Evolutionary conservation across 2,888 invertebrate species (phyloP), one percentile per base, ranked within the genome.

Genomic region (Prosapia bicincta): DNA sequence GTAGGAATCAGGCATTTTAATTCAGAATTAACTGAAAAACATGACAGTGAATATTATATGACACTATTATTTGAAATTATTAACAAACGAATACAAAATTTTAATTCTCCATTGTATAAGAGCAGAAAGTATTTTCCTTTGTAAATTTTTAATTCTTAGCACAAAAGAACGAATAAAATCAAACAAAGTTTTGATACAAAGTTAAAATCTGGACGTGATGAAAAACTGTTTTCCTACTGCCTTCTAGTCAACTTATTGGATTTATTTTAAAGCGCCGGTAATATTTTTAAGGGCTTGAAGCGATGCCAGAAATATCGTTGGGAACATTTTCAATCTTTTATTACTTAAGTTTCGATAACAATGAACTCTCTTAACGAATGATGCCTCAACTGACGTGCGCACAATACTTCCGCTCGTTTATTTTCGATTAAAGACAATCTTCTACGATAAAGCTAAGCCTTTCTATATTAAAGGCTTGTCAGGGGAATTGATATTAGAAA

Each of bases 271-370:
- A 30, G 30, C 30, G 6, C 30, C 30, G 20, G 54, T 54, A 54
- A 54, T 54, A 54, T 54, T 54, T 54, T 54, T 54, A 9, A n/a
- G 54, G 20, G 9, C 20, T 20, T 54, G 54, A 54, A 54, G 20
- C 54, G 54, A 20, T 20, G 54, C 54, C 54, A 54, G 54, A 54
- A 54, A 54, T 54, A 54, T 54, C 13, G 54, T 3, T 54, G n/a
- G 54, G 54, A 54, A 54, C 54, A 54, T 54, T 54, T 54, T 54
- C 54, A 54, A 54, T 54, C 54, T 54, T 54, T 54, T 54, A 54
- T 54, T 54, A 54, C 54, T 54, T 54, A 54, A 54, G 54, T 54
- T 54, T 54, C 54, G 54, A 54, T 54, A 54, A 54, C 54, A 54
- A 54, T 54, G 54, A 20, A 54, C 20, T 54, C 13, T 20, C 54